Conservation (phyloP, 2,797 vertebrate species). For the Lophius americanus region DNA sequence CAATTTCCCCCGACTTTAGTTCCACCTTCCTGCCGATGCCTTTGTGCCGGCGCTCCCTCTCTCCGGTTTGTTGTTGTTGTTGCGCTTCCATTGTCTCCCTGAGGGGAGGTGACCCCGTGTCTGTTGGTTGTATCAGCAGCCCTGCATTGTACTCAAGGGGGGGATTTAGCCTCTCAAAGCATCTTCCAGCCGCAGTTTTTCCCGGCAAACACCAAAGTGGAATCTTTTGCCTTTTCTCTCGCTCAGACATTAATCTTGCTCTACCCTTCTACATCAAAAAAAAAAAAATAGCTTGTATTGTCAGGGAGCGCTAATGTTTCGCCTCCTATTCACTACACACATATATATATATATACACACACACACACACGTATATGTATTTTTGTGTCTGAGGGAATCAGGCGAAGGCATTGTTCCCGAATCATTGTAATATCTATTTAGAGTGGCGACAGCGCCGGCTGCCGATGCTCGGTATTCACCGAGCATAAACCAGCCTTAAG, state of each 20-base stretch:
- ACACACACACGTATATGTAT: conserved; percentile 84
- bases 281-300: conserved; percentile 72
- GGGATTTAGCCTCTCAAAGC: conserved; percentile 87
- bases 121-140: conserved; percentile 84
- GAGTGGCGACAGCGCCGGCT: conserved; percentile 85
- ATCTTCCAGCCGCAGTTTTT: conserved; percentile 82
- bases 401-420: conserved; percentile 84
- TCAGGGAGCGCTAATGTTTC: conserved; percentile 82
- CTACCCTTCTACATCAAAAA: conserved; percentile 83
- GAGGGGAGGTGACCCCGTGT: conserved; percentile 86
- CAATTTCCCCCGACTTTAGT: conserved; percentile 46
- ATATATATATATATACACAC: conserved; percentile 80
- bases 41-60: conserved; percentile 70
- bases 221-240: conserved; percentile 82
- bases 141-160: conserved; percentile 81
- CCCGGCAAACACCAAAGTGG: conserved; percentile 82
- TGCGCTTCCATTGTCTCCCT: conserved; percentile 78
- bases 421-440: conserved; percentile 92
- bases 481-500: conserved; percentile 88
- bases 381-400: conserved; percentile 85
- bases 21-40: conserved; percentile 43
- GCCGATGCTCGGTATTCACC: conserved; percentile 85
- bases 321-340: conserved; percentile 83
- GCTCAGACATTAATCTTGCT: conserved; percentile 86
- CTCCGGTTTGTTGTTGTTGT: conserved; percentile 76